phyloP scores from a whole-genome alignment of 2,797 vertebrate species.

The Mus spretus region DNA sequence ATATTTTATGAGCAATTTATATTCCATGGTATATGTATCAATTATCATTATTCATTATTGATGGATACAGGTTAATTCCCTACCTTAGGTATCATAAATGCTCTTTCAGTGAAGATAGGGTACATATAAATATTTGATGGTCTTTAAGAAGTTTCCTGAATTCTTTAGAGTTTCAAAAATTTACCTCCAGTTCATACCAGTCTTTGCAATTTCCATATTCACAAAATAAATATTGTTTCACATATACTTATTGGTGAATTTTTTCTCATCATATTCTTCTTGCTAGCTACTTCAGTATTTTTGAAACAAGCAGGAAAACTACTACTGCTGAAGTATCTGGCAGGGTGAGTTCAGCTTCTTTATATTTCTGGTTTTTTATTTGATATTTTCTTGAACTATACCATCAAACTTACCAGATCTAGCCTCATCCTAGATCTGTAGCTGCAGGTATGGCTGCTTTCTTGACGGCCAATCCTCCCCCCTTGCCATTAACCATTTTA shows the following conservation, averaged over 20 bases:
- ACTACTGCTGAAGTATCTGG: not conserved
- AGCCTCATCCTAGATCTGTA: not conserved
- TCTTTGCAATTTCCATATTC: not conserved
- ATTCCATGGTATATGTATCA: not conserved
- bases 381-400: too few relatives aligned
- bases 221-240: not conserved
- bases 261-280: not conserved
- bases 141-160: not conserved
- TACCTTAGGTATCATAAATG: not conserved
- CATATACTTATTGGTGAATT: not conserved
- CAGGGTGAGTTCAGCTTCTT: not conserved
- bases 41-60: not conserved
- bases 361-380: not conserved
- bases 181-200: not conserved
- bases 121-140: not conserved
- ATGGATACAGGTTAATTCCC: not conserved
- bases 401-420: not conserved
- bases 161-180: not conserved
- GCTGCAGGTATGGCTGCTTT: not conserved
- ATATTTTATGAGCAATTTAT: not conserved
- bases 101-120: fast-evolving
- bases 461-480: not conserved
- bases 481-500: not conserved
- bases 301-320: not conserved
- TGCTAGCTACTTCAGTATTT: not conserved